Evolutionary conservation across 2,797 vertebrate genomes (phyloP).

Genomic region (Schizopygopsis malacanthus): DNA sequence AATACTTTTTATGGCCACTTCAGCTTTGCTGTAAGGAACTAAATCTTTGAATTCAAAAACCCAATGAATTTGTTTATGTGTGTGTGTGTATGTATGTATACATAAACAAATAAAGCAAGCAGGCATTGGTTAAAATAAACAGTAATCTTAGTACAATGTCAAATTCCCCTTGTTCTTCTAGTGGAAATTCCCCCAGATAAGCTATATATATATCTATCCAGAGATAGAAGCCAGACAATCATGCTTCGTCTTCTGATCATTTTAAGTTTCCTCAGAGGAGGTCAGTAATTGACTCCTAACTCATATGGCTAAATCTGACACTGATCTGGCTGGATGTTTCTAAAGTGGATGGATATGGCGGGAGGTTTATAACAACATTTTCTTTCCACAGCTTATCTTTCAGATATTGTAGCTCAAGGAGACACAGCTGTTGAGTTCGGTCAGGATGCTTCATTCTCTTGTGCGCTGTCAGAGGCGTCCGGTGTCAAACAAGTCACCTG

Average conservation of each 20-base stretch:
- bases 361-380: slow-evolving; percentile 6
- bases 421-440: slow-evolving; percentile 44
- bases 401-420: slow-evolving; percentile 50
- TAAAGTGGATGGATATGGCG: background rate
- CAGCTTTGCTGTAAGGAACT: background rate
- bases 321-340: slow-evolving; percentile 1
- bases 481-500: slow-evolving; percentile 75
- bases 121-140: background rate
- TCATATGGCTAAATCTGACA: background rate
- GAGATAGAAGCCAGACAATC: background rate
- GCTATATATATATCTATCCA: background rate
- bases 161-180: background rate
- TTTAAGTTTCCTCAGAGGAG: slow-evolving; percentile 14
- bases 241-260: slow-evolving; percentile 16
- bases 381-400: slow-evolving; percentile 50
- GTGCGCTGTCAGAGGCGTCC: slow-evolving; percentile 35
- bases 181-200: background rate
- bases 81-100: background rate
- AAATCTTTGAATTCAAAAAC: background rate
- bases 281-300: background rate
- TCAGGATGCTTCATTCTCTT: slow-evolving; percentile 52
- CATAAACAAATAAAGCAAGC: background rate
- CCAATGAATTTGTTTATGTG: background rate
- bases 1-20: background rate
- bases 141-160: background rate